Evolutionary conservation across 2,113 vertebrate species (phyloP).

Genomic region (Peromyscus leucopus): DNA sequence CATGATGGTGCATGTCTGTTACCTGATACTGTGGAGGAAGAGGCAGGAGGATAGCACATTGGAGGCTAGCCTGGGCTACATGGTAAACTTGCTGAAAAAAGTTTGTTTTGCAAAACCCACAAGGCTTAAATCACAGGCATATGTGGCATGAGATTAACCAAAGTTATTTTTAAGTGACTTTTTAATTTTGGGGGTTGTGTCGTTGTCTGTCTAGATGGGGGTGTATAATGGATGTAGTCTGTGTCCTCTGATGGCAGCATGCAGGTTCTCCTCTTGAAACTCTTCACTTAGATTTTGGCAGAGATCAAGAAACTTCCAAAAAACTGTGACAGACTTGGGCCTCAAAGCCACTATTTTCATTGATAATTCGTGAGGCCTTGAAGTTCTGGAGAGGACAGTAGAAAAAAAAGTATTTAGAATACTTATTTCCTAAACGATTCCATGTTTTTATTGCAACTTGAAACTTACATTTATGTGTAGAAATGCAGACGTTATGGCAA

Average conservation of each 20-base stretch:
- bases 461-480: conserved; percentile 33
- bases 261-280: conserved; percentile 60
- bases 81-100: neutral
- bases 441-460: conserved; percentile 68
- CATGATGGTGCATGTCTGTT: neutral
- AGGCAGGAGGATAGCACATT: neutral
- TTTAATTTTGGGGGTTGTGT: conserved; percentile 62
- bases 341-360: conserved; percentile 54
- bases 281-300: conserved; percentile 55
- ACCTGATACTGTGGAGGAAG: neutral
- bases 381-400: conserved; percentile 10
- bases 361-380: conserved; percentile 49
- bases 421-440: conserved; percentile 48
- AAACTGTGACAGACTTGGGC: conserved; percentile 6
- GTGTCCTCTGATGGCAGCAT: neutral
- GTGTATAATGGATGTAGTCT: conserved; percentile 50
- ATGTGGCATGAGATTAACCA: conserved; percentile 53
- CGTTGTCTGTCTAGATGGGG: conserved; percentile 59
- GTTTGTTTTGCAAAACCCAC: conserved; percentile 36
- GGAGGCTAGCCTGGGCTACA: neutral
- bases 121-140: conserved; percentile 44
- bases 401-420: conserved; percentile 44
- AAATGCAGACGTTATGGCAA: conserved; percentile 41
- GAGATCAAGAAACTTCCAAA: conserved; percentile 37
- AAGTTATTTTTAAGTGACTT: conserved; percentile 73